Percentiles rank a stretch among this genome's conserved stretches.
These are phyloP conservation scores for Gymnosoma rotundatum DNA, from an alignment of 2,888 invertebrate genomes.

Conservation along the genomic window DNA sequence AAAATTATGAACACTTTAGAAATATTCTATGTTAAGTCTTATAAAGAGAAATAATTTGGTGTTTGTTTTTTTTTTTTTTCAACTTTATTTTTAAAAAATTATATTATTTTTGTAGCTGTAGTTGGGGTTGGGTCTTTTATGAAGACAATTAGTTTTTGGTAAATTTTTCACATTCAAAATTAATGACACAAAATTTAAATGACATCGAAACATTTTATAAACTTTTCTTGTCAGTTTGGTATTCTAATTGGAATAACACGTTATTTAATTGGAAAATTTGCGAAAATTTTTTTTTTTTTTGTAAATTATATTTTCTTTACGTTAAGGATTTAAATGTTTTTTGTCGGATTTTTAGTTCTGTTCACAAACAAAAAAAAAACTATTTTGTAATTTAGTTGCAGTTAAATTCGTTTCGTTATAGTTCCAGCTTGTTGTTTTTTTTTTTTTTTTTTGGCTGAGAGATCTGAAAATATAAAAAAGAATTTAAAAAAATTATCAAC, in stretches of 20 bases:
- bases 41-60: slow-evolving; percentile 11
- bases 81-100: slow-evolving; percentile 47
- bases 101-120: slow-evolving; percentile 31
- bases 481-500: slow-evolving; percentile 1
- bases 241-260: slow-evolving; percentile 13
- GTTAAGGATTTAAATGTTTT: neutral
- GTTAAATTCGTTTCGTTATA: slow-evolving; percentile 59
- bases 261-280: neutral
- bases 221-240: slow-evolving; percentile 47
- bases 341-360: neutral
- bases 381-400: slow-evolving; percentile 31
- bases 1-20: slow-evolving; percentile 27
- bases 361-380: neutral
- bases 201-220: slow-evolving; percentile 75
- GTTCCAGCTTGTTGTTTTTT: neutral
- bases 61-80: slow-evolving; percentile 19
- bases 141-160: slow-evolving; percentile 72
- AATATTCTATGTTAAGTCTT: slow-evolving; percentile 37
- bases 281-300: neutral
- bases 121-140: slow-evolving; percentile 51
- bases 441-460: slow-evolving; percentile 42
- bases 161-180: slow-evolving; percentile 75
- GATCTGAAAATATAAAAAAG: slow-evolving; percentile 56
- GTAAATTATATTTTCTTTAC: no score
- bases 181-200: slow-evolving; percentile 73